A percentile compares a stretch with the other conserved stretches of the same genome.
Conservation (phyloP, 2,797 vertebrate species). For the Dromococcyx pavoninus region DNA sequence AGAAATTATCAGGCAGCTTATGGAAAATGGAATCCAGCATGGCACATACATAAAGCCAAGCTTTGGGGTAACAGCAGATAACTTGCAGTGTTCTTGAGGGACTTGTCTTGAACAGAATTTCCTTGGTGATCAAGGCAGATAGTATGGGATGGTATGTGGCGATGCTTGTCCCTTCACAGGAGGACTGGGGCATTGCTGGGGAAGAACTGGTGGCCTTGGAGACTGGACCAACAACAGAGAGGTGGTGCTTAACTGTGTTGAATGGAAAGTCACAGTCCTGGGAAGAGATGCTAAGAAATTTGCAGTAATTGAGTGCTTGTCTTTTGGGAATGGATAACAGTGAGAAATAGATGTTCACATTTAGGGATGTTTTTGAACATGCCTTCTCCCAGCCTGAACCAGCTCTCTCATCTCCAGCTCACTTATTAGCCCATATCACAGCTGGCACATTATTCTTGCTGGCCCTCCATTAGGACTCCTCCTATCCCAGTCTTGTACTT, state of each 20-base stretch:
- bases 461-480: not conserved
- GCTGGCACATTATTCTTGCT: not conserved
- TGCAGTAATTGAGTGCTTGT: not conserved
- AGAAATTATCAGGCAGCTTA: not conserved
- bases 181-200: not conserved
- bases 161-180: too few relatives aligned
- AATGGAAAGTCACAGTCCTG: not conserved
- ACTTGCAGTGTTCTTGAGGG: not conserved
- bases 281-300: not conserved
- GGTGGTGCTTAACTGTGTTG: fast-evolving
- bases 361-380: not conserved
- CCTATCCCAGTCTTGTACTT: not conserved
- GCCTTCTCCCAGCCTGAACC: not conserved
- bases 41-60: fast-evolving
- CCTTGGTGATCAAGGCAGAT: fast-evolving
- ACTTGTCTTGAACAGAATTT: not conserved
- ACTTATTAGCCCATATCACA: fast-evolving
- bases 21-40: not conserved
- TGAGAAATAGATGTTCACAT: not conserved
- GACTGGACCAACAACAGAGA: not conserved
- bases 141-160: not conserved
- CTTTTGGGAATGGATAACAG: not conserved
- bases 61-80: not conserved
- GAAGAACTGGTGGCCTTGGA: not conserved
- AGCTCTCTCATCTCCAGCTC: not conserved